Evolutionary conservation across 2,113 vertebrate genomes (phyloP).

Genomic region (Seriola rivoliana): DNA sequence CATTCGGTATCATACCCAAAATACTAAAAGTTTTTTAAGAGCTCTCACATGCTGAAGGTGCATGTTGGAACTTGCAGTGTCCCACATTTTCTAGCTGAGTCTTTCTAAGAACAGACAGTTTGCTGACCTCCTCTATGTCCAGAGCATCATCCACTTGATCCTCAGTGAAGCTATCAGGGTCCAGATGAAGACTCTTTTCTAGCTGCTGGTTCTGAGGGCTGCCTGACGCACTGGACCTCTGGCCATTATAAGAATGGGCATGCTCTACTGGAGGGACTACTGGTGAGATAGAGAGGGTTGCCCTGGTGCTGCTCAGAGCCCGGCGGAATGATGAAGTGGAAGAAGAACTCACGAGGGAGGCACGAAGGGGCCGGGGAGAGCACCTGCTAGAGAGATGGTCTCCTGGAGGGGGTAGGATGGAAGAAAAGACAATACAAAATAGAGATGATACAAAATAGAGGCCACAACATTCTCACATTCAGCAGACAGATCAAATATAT

Average conservation of each 20-base stretch:
- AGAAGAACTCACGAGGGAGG: conserved; percentile 81
- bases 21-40: background rate
- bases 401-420: conserved; percentile 48
- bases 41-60: background rate
- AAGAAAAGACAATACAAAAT: background rate
- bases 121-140: conserved; percentile 91
- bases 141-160: conserved; percentile 84
- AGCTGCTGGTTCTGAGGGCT: conserved; percentile 71
- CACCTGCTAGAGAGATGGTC: conserved; percentile 59
- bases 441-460: background rate
- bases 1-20: no score
- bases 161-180: conserved; percentile 78
- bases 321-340: conserved; percentile 82
- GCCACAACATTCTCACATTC: background rate
- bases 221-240: conserved; percentile 70
- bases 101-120: background rate
- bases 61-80: background rate
- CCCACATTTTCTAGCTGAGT: background rate
- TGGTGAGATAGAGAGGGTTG: conserved; percentile 74
- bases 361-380: conserved; percentile 82
- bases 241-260: conserved; percentile 73
- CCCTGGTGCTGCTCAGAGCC: conserved; percentile 83
- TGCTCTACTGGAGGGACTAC: conserved; percentile 69
- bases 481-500: background rate
- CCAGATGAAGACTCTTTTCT: conserved; percentile 71